phyloP scores from a whole-genome alignment of 2,113 vertebrate genomes.

The Bos javanicus region DNA sequence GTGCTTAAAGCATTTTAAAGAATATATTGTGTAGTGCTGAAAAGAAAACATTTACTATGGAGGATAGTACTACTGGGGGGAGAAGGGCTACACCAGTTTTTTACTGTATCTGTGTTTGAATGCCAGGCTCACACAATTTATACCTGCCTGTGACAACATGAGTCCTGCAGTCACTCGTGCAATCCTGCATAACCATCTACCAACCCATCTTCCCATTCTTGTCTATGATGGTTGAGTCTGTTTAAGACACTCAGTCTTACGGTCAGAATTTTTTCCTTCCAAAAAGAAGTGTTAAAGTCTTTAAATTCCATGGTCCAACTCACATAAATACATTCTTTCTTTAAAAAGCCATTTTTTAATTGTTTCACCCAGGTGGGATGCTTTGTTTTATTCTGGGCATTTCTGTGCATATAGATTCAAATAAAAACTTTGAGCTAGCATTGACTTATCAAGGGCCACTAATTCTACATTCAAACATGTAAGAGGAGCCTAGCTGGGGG shows the following conservation, averaged over 20 bases:
- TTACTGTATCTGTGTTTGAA: background rate
- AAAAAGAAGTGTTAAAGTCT: conserved; percentile 6
- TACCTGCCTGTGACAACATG: background rate
- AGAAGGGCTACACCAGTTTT: background rate
- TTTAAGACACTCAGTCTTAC: background rate
- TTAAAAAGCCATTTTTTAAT: background rate
- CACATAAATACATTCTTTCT: background rate
- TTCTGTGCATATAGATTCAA: background rate
- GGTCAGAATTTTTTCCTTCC: background rate
- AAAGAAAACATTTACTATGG: conserved; percentile 56
- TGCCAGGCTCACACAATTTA: background rate
- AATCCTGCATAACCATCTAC: background rate
- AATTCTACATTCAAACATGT: conserved; percentile 22
- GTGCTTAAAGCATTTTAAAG: conserved; percentile 62
- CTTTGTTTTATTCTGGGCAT: conserved; percentile 25
- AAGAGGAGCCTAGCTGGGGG: background rate
- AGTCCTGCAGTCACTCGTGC: background rate
- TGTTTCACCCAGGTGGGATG: background rate
- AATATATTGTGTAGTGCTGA: conserved; percentile 52
- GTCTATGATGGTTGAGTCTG: background rate
- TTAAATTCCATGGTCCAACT: background rate
- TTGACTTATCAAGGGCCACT: background rate
- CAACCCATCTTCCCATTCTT: background rate
- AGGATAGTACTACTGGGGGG: background rate
- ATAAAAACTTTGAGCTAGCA: background rate